Evolutionary conservation across 2,113 vertebrate genomes (phyloP).

Genomic region (Heliornis fulica): DNA sequence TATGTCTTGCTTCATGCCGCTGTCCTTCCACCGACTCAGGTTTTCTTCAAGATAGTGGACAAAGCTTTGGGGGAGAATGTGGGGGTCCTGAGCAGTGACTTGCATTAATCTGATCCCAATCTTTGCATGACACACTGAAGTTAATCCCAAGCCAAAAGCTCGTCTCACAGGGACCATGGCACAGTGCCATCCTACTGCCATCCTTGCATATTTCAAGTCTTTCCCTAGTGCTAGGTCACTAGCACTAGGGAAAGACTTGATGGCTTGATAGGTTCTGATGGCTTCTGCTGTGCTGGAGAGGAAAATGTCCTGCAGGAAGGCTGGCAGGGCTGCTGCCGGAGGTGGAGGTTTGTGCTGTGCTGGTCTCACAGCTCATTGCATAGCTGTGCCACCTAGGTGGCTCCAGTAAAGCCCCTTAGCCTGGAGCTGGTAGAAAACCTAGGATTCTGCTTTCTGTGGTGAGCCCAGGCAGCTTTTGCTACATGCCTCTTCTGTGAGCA

Average conservation of each 20-base stretch:
- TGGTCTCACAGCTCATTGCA: not conserved
- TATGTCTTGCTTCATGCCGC: accelerated
- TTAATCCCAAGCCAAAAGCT: not conserved
- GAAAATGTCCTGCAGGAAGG: accelerated
- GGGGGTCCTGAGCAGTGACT: not conserved
- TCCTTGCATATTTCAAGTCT: not conserved
- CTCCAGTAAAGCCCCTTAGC: not conserved
- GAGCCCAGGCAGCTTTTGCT: not conserved
- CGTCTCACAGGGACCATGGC: not conserved
- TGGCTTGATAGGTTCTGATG: too few relatives aligned
- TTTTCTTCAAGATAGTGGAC: not conserved
- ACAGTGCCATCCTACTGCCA: not conserved
- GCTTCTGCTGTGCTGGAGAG: not conserved
- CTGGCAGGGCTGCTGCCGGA: not conserved
- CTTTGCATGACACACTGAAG: not conserved
- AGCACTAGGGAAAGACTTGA: too few relatives aligned
- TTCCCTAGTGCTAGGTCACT: not conserved
- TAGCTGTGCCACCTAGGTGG: not conserved
- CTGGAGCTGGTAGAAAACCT: not conserved
- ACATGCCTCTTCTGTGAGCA: not conserved
- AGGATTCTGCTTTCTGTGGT: not conserved
- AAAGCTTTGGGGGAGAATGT: not conserved
- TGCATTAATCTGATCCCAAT: not conserved
- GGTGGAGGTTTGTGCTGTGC: not conserved
- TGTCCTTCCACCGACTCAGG: not conserved